Evolutionary conservation across 2,888 invertebrate species (phyloP), one percentile per base, ranked within the genome.

Genomic region (Penaeus monodon): DNA sequence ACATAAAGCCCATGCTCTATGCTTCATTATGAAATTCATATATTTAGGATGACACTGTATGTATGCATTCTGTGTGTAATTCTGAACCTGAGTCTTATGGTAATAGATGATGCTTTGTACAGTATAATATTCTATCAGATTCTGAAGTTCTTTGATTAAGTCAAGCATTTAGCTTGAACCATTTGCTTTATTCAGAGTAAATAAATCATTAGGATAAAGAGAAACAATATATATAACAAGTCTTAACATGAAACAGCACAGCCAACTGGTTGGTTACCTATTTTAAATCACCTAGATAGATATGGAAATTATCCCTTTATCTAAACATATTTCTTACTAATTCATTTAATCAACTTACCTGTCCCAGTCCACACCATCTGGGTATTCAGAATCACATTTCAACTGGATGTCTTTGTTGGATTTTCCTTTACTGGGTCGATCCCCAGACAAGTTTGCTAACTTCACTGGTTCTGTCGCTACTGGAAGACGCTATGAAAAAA

Each of bases 311-410:
- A 57, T 57, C 17, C 14, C 17, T n/a, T 57, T 57, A 22, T 70
- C 38, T 63, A 85, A 84, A 84, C n/a, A 63, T 38, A 49, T n/a
- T 70, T n/a, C 78, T 82, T 65, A 74, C 68, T 22, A 22, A 12
- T 76, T n/a, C 33, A 17, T 81, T 17, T 33, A 29, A 68, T 6
- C 44, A 1, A 63, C 88, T 89, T 90, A 92, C 95, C 96, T 27
- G 94, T 94, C 91, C 94, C 93, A 4, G 91, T 93, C 98, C 98
- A 98, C 88, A 99, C 98, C 99, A 2, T 95, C 95, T 0, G 98
- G 99, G 93, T 99, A 99, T 92, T 97, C 97, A 38, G 93, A 93
- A 91, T 97, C 96, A 0, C 95, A 94, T 92, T 95, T 95, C 29
- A 94, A 89, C 90, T 96, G 94, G 0, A 98, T 93, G 91, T 98